Evolutionary conservation across 2,888 invertebrate genomes (phyloP), one percentile per base, ranked within the genome.

Genomic region (Ctenicera cuprea): DNA sequence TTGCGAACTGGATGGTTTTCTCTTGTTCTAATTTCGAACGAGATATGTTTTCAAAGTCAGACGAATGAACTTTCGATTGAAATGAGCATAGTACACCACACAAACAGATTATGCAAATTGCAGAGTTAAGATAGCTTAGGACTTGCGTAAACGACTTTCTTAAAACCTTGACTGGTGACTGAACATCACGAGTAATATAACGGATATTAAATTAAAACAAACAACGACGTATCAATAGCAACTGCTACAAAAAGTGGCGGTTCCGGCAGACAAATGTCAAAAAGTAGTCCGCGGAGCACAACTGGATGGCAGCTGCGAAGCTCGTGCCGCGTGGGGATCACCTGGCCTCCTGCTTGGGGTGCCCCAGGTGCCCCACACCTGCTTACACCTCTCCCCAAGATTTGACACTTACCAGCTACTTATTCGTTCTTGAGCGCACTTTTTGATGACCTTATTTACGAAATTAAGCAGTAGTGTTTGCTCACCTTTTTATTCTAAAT

Each of bases 291-390:
- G 77, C 78, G 77, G 71, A 76, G 65, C 73, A 70, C 79, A 79
- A 79, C 79, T 79, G 79, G 76, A 73, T 76, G 77, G 83, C 84
- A 83, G 83, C 80, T 84, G 83, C 80, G 71, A 73, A 79, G 77
- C 81, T 81, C 81, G 82, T 80, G 81, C 80, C 80, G 78, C 74
- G 63, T 77, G 77, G 79, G 78, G 77, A 80, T 83, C 83, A 83
- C 83, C 83, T 84, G 83, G 83, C 81, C 81, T 80, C 78, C 79
- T 81, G 80, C 78, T 80, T 79, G 77, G 76, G 80, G 80, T 79
- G 81, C 81, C 79, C 83, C 83, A 83, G 83, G 84, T 83, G 83
- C 83, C 77, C 80, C 79, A 81, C 84, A 83, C 83, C 83, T 83
- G 83, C 82, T 77, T 45, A 59, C 68, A 22, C 30, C 62, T 69